These are phyloP conservation scores for Dusona sp. DNA, from an alignment of 2,888 invertebrate species.

Conservation along the genomic window DNA sequence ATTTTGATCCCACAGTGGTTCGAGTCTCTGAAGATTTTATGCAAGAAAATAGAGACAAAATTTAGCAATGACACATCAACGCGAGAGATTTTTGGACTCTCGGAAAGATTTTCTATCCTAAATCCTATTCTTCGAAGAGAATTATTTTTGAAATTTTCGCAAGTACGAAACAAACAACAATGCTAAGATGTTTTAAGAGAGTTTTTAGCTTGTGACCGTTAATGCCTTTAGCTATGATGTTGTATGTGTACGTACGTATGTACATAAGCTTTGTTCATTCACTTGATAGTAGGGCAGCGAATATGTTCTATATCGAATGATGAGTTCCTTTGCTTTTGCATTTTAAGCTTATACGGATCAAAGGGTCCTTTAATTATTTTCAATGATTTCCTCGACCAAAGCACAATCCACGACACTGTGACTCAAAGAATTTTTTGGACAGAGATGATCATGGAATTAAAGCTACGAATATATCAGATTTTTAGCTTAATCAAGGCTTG, in stretches of 20 bases:
- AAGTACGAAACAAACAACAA: conserved; percentile 47
- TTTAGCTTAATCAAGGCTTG: not conserved
- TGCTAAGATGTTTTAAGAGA: not conserved
- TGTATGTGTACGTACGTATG: not conserved
- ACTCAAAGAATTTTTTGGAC: not conserved
- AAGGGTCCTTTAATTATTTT: not conserved
- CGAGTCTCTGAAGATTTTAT: conserved; percentile 3
- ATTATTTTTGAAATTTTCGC: conserved; percentile 38
- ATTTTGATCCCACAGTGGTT: conserved; percentile 37
- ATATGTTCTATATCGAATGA: conserved; percentile 12
- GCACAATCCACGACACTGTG: not conserved
- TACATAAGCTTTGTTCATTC: conserved; percentile 14
- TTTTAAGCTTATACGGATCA: not conserved
- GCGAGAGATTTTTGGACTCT: conserved; percentile 18
- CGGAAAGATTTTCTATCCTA: conserved; percentile 32
- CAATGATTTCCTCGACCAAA: not conserved
- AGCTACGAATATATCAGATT: not conserved
- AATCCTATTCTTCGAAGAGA: not conserved
- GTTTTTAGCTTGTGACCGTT: conserved; percentile 1
- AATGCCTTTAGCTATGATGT: conserved; percentile 9
- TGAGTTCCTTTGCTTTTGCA: conserved; percentile 4
- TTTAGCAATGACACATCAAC: conserved; percentile 28
- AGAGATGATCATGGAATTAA: not conserved
- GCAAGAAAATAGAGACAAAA: conserved; percentile 6
- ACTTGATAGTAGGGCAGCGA: conserved; percentile 20